A percentile compares a stretch with the other conserved stretches of the same genome.
phyloP scores from a whole-genome alignment of 2,113 vertebrate genomes.

The Oreochromis spilurus region DNA sequence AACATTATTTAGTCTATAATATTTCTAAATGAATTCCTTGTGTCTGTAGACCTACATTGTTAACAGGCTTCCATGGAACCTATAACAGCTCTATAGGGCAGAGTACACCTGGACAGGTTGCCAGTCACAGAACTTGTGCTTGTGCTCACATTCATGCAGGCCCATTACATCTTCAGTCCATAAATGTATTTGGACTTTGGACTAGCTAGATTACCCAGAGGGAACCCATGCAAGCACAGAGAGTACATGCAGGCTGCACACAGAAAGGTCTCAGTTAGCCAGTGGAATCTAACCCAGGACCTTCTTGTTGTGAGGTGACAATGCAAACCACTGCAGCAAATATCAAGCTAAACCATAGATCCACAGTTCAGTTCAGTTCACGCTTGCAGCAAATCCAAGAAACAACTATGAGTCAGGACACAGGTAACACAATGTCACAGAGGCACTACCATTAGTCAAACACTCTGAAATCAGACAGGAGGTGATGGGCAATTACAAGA shows the following conservation, averaged over 20 bases:
- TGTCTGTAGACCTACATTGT: not conserved
- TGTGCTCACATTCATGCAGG: not conserved
- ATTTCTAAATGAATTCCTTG: not conserved
- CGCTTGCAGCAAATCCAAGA: not conserved
- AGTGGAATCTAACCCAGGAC: not conserved
- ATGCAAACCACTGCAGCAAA: not conserved
- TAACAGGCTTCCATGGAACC: not conserved
- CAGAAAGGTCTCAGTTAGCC: not conserved
- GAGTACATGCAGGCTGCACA: not conserved
- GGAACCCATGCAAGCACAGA: not conserved
- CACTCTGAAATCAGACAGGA: not conserved
- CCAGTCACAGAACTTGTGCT: not conserved
- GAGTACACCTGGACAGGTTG: not conserved
- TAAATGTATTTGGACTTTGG: not conserved
- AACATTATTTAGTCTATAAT: not conserved
- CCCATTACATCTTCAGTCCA: not conserved
- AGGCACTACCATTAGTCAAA: not conserved
- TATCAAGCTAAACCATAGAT: not conserved
- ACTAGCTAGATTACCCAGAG: not conserved
- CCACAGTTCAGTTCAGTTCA: not conserved
- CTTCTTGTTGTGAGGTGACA: not conserved
- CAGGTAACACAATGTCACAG: not conserved
- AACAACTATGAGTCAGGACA: not conserved
- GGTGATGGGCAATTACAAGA: not conserved
- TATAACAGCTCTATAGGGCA: not conserved